phyloP scores from a whole-genome alignment of 2,113 vertebrate genomes.

The Lynx canadensis region DNA sequence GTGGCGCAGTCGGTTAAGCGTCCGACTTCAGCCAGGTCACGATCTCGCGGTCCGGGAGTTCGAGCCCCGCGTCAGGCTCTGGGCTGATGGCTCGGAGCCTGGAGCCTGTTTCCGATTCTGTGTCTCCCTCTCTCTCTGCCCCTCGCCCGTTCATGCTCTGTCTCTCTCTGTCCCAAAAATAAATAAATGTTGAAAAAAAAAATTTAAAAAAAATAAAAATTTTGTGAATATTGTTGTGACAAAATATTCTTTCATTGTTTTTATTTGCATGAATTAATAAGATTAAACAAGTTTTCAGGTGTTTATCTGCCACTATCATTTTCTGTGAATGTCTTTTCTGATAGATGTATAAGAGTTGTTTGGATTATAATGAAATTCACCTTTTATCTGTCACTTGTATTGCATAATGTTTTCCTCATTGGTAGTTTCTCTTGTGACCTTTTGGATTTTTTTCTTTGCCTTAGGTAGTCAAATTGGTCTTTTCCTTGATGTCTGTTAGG shows the following conservation, averaged over 20 bases:
- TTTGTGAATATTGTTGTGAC: background rate
- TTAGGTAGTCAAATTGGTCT: background rate
- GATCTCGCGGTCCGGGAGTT: no score
- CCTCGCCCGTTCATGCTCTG: no score
- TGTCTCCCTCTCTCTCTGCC: no score
- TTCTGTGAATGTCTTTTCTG: background rate
- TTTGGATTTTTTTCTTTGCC: background rate
- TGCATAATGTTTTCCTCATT: background rate
- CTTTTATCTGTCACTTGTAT: background rate
- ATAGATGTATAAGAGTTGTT: background rate
- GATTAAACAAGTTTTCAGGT: background rate
- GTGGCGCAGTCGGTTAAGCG: no score
- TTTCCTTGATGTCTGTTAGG: background rate
- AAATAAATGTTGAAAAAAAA: no score
- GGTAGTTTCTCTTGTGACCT: conserved; percentile 18
- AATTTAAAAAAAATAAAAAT: no score
- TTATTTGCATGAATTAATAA: conserved; percentile 15
- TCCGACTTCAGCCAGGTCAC: no score
- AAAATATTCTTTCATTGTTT: conserved; percentile 16
- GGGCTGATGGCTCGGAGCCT: no score
- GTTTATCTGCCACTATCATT: background rate
- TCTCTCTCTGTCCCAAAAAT: no score
- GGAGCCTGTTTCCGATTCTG: no score
- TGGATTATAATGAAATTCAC: background rate
- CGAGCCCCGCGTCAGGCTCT: no score